Conservation (phyloP, 2,113 vertebrate species). For the Tyrannus savana region DNA sequence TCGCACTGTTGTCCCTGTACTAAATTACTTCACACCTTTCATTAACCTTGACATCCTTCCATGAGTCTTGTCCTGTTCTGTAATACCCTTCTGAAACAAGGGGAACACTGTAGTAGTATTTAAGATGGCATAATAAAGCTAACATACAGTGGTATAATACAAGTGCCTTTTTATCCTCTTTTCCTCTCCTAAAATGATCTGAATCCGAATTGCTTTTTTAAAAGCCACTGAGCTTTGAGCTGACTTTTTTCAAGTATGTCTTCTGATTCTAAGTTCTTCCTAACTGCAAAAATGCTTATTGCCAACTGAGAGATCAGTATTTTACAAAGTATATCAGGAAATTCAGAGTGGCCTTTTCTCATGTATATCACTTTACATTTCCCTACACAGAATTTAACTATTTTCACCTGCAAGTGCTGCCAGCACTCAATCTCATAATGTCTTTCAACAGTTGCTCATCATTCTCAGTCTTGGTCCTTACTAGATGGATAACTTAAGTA, state of each 20-base stretch:
- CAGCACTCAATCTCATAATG: background rate
- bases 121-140: background rate
- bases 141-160: background rate
- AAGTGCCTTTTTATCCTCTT: background rate
- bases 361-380: background rate
- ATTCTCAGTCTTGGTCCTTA: background rate
- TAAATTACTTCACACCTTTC: background rate
- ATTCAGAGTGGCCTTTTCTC: background rate
- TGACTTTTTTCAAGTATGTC: background rate
- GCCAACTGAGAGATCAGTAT: background rate
- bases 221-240: background rate
- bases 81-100: background rate
- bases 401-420: background rate
- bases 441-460: background rate
- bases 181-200: background rate
- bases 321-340: background rate
- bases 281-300: background rate
- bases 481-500: background rate
- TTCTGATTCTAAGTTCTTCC: background rate
- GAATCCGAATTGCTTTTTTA: background rate
- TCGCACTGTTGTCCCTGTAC: background rate
- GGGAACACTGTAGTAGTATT: background rate
- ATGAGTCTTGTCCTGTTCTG: background rate
- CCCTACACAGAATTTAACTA: background rate
- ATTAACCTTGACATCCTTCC: background rate